Conservation (phyloP, 2,113 vertebrate genomes). For the Pseudorectes ferrugineus region DNA sequence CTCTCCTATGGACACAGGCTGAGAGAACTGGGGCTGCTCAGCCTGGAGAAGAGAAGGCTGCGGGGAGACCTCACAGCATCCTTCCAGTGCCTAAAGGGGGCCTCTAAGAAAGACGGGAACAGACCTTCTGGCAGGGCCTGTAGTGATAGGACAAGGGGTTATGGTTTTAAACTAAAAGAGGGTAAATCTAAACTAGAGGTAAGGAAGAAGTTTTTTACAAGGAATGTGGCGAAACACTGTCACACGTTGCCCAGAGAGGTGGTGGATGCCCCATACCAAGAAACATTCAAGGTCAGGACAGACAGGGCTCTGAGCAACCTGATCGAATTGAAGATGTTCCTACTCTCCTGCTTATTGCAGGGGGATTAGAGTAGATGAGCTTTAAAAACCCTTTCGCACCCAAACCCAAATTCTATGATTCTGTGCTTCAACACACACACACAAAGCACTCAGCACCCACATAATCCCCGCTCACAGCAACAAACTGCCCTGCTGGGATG, state of each 20-base stretch:
- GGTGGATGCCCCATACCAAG: neutral
- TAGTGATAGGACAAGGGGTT: neutral
- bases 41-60: neutral
- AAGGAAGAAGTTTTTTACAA: neutral
- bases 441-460: neutral
- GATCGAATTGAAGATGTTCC: neutral
- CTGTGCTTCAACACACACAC: neutral
- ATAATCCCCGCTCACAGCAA: neutral
- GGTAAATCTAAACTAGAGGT: neutral
- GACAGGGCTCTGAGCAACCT: neutral
- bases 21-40: neutral
- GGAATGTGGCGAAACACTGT: no score
- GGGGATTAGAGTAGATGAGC: neutral
- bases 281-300: neutral
- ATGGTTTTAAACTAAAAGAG: neutral
- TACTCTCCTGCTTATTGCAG: neutral
- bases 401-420: neutral
- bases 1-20: neutral
- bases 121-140: neutral
- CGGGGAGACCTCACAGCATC: neutral
- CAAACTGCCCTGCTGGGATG: accelerated
- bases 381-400: neutral
- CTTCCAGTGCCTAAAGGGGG: neutral
- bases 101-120: neutral
- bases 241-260: neutral